Base-by-base conservation (phyloP, 2,797 vertebrate species). In the Acipenser oxyrinchus region DNA sequence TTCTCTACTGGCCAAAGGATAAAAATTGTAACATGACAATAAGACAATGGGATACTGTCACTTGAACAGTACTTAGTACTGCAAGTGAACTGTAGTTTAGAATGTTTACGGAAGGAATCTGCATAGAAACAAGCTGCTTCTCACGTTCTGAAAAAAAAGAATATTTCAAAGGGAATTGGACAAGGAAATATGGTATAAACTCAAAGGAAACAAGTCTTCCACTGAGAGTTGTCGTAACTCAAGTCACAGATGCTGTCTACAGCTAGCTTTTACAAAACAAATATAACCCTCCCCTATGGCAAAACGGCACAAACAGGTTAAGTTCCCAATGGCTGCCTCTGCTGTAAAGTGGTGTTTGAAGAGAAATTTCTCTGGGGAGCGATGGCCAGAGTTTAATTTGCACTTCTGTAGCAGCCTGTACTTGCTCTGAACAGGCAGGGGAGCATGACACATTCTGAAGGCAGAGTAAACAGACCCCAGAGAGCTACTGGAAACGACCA, bases 341-440 rank as follows among this genome's bases (percentile, higher is more conserved):
- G 23, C 55, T 53, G 49, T 11, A 62, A 68, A 63, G 23, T 57
- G n/a, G 7, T 64, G 15, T 51, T 64, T 64, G 51, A 63, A 63
- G 11, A 11, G 15, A 11, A 48, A 48, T 49, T 12, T 55, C 62
- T 23, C 62, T 57, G 13, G 55, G 52, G 48, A 58, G 8, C 51
- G 13, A 10, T 49, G 67, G 48, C 62, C n/a, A 15, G 57, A 63
- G n/a, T 59, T 64, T 59, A 37, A 64, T 69, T 64, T 69, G 48
- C 62, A 69, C 62, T 11, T 62, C 60, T 15, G 10, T 37, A 18
- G 18, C 60, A 62, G 60, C 60, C 48, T 48, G n/a, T n/a, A 1
- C 60, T 37, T 18, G 10, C 18, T 37, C 13, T 62, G 18, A 62
- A 18, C 60, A n/a, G 15, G 8, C 7, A 37, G 15, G 60, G 23